Conservation (phyloP, 2,888 invertebrate species). For the Aleiodes testaceus region DNA sequence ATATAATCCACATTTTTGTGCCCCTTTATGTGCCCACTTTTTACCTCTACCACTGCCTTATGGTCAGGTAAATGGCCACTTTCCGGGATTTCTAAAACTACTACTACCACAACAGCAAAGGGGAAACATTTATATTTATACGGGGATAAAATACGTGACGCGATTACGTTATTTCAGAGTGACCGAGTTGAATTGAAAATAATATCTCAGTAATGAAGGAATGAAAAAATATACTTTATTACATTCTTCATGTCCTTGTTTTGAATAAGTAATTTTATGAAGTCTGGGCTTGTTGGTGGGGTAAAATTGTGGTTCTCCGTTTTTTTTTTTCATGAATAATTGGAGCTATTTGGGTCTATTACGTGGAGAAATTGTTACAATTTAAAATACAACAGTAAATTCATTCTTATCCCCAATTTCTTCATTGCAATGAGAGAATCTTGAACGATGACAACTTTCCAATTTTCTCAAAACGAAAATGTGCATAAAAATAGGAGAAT, state of each 20-base stretch:
- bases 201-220: slow-evolving; percentile 9
- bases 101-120: slow-evolving; percentile 14
- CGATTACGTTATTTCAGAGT: slow-evolving; percentile 33
- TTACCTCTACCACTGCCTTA: slow-evolving; percentile 14
- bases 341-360: too few species aligned
- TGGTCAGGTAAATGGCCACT: slow-evolving; percentile 38
- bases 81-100: slow-evolving; percentile 38
- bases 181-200: slow-evolving; percentile 30
- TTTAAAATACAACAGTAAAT: neutral
- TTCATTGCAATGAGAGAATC: neutral
- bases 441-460: neutral
- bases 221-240: slow-evolving; percentile 15
- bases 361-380: too few species aligned
- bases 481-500: slow-evolving; percentile 1
- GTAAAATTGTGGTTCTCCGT: neutral
- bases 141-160: slow-evolving; percentile 42
- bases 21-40: neutral
- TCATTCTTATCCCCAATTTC: neutral
- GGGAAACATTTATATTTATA: slow-evolving; percentile 45
- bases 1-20: neutral
- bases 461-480: neutral
- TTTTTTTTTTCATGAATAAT: too few species aligned
- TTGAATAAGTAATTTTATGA: slow-evolving; percentile 3
- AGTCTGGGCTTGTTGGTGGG: neutral
- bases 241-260: slow-evolving; percentile 1